Conservation (phyloP, 2,797 vertebrate species). For the Poeciliopsis paucimaculata region DNA sequence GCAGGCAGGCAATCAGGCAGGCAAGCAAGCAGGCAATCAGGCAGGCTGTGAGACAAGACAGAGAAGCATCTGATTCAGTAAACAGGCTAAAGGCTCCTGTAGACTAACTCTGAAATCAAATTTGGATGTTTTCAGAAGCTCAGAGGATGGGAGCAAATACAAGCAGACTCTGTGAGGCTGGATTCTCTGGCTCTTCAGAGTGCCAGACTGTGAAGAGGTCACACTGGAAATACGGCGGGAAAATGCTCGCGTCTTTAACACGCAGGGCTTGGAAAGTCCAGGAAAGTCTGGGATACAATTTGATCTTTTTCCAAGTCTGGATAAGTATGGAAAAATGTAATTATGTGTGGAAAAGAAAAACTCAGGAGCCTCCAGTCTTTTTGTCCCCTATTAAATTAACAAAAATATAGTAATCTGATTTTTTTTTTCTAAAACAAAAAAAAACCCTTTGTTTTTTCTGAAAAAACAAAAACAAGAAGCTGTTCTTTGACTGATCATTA, state of each 20-base stretch:
- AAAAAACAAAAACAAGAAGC: background rate
- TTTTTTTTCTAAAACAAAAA: background rate
- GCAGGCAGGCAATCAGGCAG: slow-evolving; percentile 26
- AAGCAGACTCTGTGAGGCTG: slow-evolving; percentile 29
- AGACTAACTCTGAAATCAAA: slow-evolving; percentile 67
- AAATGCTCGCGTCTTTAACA: slow-evolving; percentile 13
- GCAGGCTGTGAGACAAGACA: slow-evolving; percentile 74
- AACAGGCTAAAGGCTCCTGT: slow-evolving; percentile 67
- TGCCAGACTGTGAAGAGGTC: slow-evolving; percentile 4
- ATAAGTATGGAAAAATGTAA: background rate
- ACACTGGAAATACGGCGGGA: slow-evolving; percentile 14
- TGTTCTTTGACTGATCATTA: background rate
- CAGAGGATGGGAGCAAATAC: slow-evolving; percentile 34
- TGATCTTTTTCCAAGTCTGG: background rate
- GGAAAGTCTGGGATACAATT: background rate
- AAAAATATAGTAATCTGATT: background rate
- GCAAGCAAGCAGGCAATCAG: slow-evolving; percentile 4
- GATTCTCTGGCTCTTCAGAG: slow-evolving; percentile 16
- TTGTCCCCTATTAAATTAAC: background rate
- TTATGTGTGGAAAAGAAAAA: background rate
- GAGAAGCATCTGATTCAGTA: slow-evolving; percentile 74
- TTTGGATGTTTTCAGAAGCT: slow-evolving; percentile 50
- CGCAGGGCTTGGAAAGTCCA: background rate
- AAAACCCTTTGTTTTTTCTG: background rate
- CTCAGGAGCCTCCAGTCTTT: background rate